Conservation (phyloP, 2,113 vertebrate species). For the Lynx canadensis region DNA sequence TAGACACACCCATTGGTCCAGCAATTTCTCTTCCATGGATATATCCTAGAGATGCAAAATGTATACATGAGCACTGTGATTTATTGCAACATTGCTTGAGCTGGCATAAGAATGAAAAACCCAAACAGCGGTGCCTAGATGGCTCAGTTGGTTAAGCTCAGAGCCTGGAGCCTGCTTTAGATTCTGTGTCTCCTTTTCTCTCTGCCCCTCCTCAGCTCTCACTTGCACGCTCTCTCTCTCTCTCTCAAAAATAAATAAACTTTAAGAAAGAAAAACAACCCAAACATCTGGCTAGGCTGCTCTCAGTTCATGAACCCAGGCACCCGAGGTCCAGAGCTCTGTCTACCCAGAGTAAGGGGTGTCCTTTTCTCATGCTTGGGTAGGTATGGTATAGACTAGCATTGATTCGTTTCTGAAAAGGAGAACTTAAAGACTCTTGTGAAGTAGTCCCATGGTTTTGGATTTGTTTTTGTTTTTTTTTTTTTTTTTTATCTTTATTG, state of each 20-base stretch:
- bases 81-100: conserved; percentile 15
- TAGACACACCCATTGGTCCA: not conserved
- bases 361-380: not conserved
- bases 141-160: too few species aligned
- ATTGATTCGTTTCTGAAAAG: conserved; percentile 8
- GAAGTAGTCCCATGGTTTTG: not conserved
- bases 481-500: not conserved
- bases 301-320: not conserved
- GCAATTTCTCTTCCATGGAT: not conserved
- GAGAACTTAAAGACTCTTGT: not conserved
- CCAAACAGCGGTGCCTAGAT: not conserved
- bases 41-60: not conserved
- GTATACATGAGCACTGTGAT: not conserved
- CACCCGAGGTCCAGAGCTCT: not conserved
- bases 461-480: not conserved
- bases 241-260: too few species aligned
- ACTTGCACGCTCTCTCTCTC: too few species aligned
- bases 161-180: too few species aligned
- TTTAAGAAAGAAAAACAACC: not conserved
- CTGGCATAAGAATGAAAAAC: not conserved
- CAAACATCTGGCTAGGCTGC: not conserved
- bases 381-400: not conserved
- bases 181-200: too few species aligned
- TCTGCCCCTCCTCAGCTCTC: too few species aligned
- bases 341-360: not conserved